Percentiles rank a stretch among this genome's conserved stretches.
Conservation (phyloP, 2,888 invertebrate species). For the Athetis lepigone region DNA sequence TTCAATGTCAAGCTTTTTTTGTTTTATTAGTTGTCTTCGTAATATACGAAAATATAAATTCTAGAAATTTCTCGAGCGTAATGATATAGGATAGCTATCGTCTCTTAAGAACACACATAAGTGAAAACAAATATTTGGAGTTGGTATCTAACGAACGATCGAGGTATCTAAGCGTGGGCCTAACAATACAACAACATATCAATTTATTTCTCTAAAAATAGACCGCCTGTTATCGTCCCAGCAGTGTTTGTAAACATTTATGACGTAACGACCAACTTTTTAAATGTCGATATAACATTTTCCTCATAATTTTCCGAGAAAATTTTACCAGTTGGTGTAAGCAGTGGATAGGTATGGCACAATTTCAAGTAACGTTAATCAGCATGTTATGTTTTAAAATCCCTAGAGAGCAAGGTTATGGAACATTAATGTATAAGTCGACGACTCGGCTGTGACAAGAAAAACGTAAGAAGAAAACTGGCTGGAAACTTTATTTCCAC, state of each 20-base stretch:
- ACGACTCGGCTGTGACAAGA: conserved; percentile 13
- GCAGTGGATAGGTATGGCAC: conserved; percentile 28
- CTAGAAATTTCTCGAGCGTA: not conserved
- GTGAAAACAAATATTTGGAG: conserved; percentile 26
- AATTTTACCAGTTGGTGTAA: conserved; percentile 23
- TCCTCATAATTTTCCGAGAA: conserved; percentile 18
- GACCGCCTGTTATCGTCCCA: conserved; percentile 45
- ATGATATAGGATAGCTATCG: not conserved
- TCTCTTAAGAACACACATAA: not conserved
- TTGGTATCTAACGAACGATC: conserved; percentile 17
- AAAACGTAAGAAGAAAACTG: conserved; percentile 21
- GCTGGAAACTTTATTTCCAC: conserved; percentile 8
- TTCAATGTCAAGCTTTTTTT: conserved; percentile 23
- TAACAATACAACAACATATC: conserved; percentile 47
- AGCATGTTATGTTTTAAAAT: conserved; percentile 43
- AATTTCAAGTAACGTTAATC: conserved; percentile 50
- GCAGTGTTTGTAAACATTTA: conserved; percentile 61
- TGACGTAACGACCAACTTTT: conserved; percentile 53
- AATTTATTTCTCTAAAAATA: conserved; percentile 58
- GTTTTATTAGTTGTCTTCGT: not conserved
- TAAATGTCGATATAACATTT: conserved; percentile 31
- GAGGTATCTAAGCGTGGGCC: conserved; percentile 18
- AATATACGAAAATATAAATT: not conserved
- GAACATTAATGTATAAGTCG: conserved; percentile 34
- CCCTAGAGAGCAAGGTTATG: conserved; percentile 31